Evolutionary conservation across 2,113 vertebrate genomes (phyloP).

Genomic region (Trichomycterus rosablanca): DNA sequence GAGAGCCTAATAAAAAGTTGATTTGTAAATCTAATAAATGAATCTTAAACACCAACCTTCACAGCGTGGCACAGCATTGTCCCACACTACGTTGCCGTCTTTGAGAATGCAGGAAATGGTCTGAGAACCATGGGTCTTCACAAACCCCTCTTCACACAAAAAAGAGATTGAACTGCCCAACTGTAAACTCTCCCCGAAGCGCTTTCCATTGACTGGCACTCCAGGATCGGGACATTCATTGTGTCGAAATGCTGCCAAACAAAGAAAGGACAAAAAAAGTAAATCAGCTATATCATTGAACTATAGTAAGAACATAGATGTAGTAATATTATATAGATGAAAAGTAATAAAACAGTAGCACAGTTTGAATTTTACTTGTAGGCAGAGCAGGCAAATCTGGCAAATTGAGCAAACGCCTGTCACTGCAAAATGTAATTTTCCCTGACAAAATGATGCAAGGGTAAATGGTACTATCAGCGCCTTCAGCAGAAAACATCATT

Average conservation of each 20-base stretch:
- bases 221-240: slow-evolving; percentile 96
- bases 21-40: too few species aligned
- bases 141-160: slow-evolving; percentile 92
- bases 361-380: slow-evolving; percentile 3
- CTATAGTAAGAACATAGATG: background rate
- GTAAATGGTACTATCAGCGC: slow-evolving; percentile 16
- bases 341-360: background rate
- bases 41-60: slow-evolving; percentile 90
- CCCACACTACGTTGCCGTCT: slow-evolving; percentile 95
- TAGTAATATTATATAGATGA: background rate
- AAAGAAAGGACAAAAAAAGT: background rate
- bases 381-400: background rate
- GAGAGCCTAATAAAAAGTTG: too few species aligned
- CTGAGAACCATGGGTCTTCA: slow-evolving; percentile 90
- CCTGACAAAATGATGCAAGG: slow-evolving; percentile 20
- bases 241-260: slow-evolving; percentile 80
- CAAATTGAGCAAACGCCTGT: slow-evolving; percentile 22
- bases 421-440: slow-evolving; percentile 23
- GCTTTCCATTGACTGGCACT: slow-evolving; percentile 90
- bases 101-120: slow-evolving; percentile 92
- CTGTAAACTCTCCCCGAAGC: slow-evolving; percentile 92
- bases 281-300: background rate
- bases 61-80: slow-evolving; percentile 88
- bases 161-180: slow-evolving; percentile 96
- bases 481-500: slow-evolving; percentile 17